Conservation (phyloP, 2,797 vertebrate genomes). For the Amniataba percoides region DNA sequence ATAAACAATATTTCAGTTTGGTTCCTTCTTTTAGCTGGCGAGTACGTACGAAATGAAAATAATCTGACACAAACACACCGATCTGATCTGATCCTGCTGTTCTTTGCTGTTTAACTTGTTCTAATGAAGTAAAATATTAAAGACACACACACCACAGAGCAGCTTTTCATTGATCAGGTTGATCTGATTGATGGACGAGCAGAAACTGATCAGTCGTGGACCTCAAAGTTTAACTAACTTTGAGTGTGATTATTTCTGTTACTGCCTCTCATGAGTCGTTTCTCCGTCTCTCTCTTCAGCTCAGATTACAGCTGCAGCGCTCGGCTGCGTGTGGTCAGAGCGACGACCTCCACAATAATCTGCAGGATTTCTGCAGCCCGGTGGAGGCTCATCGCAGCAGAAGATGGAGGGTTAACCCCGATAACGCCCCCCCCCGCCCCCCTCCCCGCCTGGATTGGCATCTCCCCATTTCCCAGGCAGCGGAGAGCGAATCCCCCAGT, state of each 20-base stretch:
- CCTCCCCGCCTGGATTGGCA: conserved; percentile 39
- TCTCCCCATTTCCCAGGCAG: conserved; percentile 40
- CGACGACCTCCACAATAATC: conserved; percentile 18
- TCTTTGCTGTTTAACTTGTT: too few species aligned
- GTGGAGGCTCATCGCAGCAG: conserved; percentile 28
- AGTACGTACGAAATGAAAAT: too few species aligned
- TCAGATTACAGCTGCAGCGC: not conserved
- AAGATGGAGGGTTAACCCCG: conserved; percentile 60
- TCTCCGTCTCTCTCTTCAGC: not conserved
- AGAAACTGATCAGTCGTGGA: not conserved
- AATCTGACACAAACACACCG: too few species aligned
- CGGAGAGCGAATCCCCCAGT: conserved; percentile 80
- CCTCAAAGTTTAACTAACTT: too few species aligned
- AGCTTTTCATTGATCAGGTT: not conserved
- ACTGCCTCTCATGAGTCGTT: not conserved
- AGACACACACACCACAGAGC: not conserved
- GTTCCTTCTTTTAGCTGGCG: too few species aligned
- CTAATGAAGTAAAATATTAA: not conserved
- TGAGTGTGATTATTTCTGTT: not conserved
- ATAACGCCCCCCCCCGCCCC: conserved; percentile 35
- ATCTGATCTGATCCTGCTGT: too few species aligned
- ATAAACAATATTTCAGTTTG: too few species aligned
- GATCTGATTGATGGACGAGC: not conserved
- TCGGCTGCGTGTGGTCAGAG: not conserved
- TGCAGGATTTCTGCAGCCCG: not conserved